Evolutionary conservation across 2,113 vertebrate species (phyloP), one percentile per base, ranked within the genome.

Genomic region (Tricholaema leucomelas): DNA sequence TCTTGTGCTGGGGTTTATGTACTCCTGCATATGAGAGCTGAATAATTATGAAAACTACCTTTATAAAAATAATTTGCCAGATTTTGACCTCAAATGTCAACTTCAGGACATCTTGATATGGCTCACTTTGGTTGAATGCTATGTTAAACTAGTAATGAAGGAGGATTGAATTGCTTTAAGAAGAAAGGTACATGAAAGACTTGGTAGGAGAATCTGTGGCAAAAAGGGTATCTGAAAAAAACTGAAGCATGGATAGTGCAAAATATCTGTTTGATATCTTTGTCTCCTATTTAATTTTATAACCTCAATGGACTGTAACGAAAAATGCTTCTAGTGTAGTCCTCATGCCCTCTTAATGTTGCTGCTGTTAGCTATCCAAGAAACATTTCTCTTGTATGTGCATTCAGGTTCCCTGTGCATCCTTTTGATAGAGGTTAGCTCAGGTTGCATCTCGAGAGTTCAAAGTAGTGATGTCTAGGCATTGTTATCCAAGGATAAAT

Each of bases 281-380:
- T 74, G 6, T 42, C 10, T 61, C 54, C 48, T 87, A 2, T 18
- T 58, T 64, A 25, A 9, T 67, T 67, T 70, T 64, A 28, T 52
- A 63, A 36, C 33, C 23, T 77, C 17, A 38, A 2, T 18, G 27
- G 33, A 12, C 27, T 35, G 56, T 17, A 66, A 30, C 30, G 54
- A 76, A 69, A 48, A 81, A 21, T 21, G 27, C 27, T 20, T 81
- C 17, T 54, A 70, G 12, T 36, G 15, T 67, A 17, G 61, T 88
- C 31, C 3, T 90, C 13, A 8, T 5, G 5, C 76, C 8, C 23
- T 76, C 12, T 55, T 63, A 38, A 24, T 24, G 27, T 31, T 1
- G 0, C 36, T 75, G 5, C 9, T 0, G 1, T n/a, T 79, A 54
- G 20, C 31, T 70, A 31, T 8, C 12, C 15, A 33, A 40, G 50